phyloP scores from a whole-genome alignment of 1,140 invertebrate species.

The Drosophila sechellia region DNA sequence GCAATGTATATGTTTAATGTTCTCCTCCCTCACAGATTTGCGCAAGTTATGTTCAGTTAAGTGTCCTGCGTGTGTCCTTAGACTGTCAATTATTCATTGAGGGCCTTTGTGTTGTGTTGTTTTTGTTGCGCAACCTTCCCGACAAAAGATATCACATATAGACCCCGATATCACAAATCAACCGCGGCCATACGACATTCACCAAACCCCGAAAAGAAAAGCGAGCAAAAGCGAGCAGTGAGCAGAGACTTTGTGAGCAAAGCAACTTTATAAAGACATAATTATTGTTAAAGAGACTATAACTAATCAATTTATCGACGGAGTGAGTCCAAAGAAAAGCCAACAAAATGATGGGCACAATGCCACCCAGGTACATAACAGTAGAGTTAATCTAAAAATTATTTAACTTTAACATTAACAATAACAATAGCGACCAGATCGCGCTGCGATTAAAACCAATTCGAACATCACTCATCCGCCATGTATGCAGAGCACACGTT shows the following conservation, averaged over 20 bases:
- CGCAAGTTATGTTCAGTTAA: slow-evolving; percentile 84
- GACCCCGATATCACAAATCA: slow-evolving; percentile 42
- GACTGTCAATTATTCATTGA: slow-evolving; percentile 83
- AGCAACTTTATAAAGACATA: slow-evolving; percentile 20
- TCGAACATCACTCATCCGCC: slow-evolving; percentile 70
- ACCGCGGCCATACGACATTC: slow-evolving; percentile 81
- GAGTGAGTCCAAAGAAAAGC: slow-evolving; percentile 61
- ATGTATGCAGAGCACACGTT: slow-evolving; percentile 45
- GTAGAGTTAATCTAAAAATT: slow-evolving; percentile 63
- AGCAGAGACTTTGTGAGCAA: slow-evolving; percentile 30
- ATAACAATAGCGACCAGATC: slow-evolving; percentile 33
- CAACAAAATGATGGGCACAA: slow-evolving; percentile 84
- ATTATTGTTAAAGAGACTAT: slow-evolving; percentile 23
- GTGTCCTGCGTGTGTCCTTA: slow-evolving; percentile 76
- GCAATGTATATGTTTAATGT: slow-evolving; percentile 61
- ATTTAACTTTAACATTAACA: slow-evolving; percentile 64
- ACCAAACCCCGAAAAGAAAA: slow-evolving; percentile 65
- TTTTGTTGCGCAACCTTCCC: slow-evolving; percentile 65
- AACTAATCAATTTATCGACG: slow-evolving; percentile 54
- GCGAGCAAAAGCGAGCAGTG: slow-evolving; percentile 15
- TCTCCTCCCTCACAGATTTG: slow-evolving; percentile 71
- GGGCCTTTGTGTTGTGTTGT: slow-evolving; percentile 75
- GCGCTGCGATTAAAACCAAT: slow-evolving; percentile 27
- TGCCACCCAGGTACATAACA: slow-evolving; percentile 84
- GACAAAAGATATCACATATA: slow-evolving; percentile 37